Base-by-base conservation (phyloP, 1,140 invertebrate genomes). In the Hylyphantes graminicola region DNA sequence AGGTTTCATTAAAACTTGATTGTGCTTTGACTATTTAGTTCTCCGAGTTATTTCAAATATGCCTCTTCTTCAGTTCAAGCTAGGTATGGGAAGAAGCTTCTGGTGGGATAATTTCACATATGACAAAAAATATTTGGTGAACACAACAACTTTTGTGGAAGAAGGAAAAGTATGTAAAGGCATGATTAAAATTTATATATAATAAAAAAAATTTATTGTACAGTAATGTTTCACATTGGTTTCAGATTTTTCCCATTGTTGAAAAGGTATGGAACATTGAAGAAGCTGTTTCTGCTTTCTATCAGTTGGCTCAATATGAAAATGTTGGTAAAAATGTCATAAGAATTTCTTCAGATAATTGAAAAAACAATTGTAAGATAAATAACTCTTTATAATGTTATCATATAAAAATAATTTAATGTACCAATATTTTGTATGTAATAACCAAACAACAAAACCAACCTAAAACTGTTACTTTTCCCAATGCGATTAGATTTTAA, bases 231-330 rank as follows among this genome's bases (percentile, higher is more conserved):
- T 64, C 12, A 12, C 8, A 64, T 61, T n/a, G 21, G 0, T 73
- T 63, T 67, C 88, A 91, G 74, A 86, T 93, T 55, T 92, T 92
- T 86, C 91, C 91, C 11, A 91, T 93, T 11, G 91, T 93, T 6
- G 92, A 93, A 84, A 91, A 90, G 86, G 92, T 94, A 7, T 94
- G 92, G 87, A 88, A 92, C 2, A 92, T 93, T 11, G 91, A 93
- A 87, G 92, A 94, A 87, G 93, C 94, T 82, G 93, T 94, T 87
- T 89, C 92, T 64, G 94, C 94, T 3, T 88, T 94, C 19, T 90
- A 92, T 72, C 93, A 94, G 88, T 91, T 93, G 51, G 91, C 92
- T 87, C 92, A 92, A 79, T 90, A 91, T 2, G 91, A 93, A 51
- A 92, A 93, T 8, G 91, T 94, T 83, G 94, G 94, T n/a, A 94